Conservation (phyloP, 2,113 vertebrate genomes). For the Loxodonta africana region DNA sequence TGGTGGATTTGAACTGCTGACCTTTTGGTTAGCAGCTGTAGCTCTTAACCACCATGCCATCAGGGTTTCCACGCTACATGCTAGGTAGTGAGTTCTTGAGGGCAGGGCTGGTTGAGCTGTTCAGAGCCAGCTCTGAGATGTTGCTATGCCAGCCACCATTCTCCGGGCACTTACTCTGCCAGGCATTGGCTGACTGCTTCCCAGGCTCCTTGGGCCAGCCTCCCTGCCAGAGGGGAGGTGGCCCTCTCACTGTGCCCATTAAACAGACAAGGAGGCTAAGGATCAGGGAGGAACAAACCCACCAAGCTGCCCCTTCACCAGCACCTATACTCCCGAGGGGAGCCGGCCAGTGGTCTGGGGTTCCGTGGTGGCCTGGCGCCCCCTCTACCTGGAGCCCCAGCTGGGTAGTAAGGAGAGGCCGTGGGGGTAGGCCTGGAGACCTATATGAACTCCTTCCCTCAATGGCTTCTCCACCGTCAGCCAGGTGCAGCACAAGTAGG, state of each 20-base stretch:
- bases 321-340: background rate
- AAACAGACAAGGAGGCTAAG: background rate
- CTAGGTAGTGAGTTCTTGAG: too few relatives aligned
- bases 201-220: background rate
- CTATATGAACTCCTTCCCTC: background rate
- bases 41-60: too few relatives aligned
- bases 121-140: fast-evolving
- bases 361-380: background rate
- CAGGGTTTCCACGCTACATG: too few relatives aligned
- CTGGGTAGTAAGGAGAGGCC: background rate
- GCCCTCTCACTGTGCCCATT: background rate
- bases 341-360: background rate
- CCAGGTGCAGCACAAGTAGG: fast-evolving
- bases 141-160: background rate
- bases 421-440: background rate
- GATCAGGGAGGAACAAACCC: background rate
- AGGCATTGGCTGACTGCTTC: background rate
- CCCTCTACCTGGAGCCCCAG: background rate
- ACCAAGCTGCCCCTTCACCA: background rate
- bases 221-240: background rate
- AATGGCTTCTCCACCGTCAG: background rate
- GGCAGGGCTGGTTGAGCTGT: too few relatives aligned
- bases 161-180: background rate
- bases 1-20: too few relatives aligned
- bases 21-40: too few relatives aligned